Evolutionary conservation across 2,888 invertebrate genomes (phyloP), one percentile per base, ranked within the genome.

Genomic region (Pedicia rivosa): DNA sequence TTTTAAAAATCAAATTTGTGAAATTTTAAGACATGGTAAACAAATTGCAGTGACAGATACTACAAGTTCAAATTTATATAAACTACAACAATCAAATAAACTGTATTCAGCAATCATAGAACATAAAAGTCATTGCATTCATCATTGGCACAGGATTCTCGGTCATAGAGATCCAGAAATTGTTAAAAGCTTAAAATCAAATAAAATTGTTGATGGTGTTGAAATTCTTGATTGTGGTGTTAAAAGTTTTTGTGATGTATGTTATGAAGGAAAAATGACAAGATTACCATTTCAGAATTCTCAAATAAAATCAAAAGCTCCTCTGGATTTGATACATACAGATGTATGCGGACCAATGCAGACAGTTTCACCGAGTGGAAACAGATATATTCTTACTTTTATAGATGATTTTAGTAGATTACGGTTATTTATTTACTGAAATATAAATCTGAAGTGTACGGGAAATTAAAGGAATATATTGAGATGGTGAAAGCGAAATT

Each of bases 281-380:
- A 27, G 43, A 7, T 32, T 38, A 29, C 39, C 43, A 4, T 48
- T 50, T 35, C 50, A 49, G 36, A 40, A 45, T 24, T 45, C 47
- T 6, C 7, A 25, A 2, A 39, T 16, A 25, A 14, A 36, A n/a
- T 30, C 42, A 19, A 19, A 16, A 12, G 24, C 41, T n/a, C 7
- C 37, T 10, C 16, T 51, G 3, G 49, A 52, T 32, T 37, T 50
- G 5, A 37, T 51, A 7, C 50, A 51, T 37, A 45, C 45, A 2
- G 51, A 52, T 34, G 38, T 56, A 13, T 55, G 52, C 27, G 53
- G 51, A 4, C 48, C 53, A 1, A 50, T 53, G 48, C 45, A 47
- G 25, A 48, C 46, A 2, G 12, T 22, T 5, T 47, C 50, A 3
- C 43, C 43, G 45, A n/a, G n/a, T n/a, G n/a, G n/a, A n/a, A n/a